Conservation (phyloP, 2,113 vertebrate species). For the Numida meleagris region DNA sequence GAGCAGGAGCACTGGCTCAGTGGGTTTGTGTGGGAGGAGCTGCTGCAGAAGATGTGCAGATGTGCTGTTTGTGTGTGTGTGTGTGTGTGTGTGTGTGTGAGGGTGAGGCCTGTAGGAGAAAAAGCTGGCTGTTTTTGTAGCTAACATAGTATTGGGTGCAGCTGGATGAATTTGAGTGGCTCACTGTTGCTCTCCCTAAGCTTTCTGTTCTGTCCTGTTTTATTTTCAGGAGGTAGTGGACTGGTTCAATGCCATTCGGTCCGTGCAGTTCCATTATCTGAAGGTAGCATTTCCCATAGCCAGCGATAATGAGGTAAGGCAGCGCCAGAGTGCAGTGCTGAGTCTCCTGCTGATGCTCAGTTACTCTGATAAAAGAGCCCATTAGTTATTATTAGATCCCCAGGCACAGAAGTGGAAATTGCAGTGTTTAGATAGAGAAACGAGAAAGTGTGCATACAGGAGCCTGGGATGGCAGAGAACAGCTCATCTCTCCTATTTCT, state of each 20-base stretch:
- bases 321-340: not conserved
- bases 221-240: conserved; percentile 85
- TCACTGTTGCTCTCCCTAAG: not conserved
- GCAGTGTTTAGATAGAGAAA: not conserved
- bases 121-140: not conserved
- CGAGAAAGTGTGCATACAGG: not conserved
- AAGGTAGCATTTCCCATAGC: conserved; percentile 91
- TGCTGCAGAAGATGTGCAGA: not conserved
- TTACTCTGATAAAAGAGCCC: not conserved
- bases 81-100: not conserved
- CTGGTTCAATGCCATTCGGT: conserved; percentile 91
- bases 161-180: not conserved
- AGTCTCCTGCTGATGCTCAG: not conserved
- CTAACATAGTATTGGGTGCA: not conserved
- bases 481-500: not conserved
- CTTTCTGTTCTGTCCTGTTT: not conserved
- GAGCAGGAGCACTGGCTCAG: not conserved
- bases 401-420: not conserved
- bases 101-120: not conserved
- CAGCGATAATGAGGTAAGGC: conserved; percentile 84
- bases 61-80: not conserved
- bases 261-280: conserved; percentile 88
- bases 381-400: not conserved
- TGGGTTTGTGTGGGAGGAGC: not conserved
- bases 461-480: not conserved